Percentiles rank a stretch among this genome's conserved stretches.
Conservation (phyloP, 2,797 vertebrate species). For the Margarornis squamiger region DNA sequence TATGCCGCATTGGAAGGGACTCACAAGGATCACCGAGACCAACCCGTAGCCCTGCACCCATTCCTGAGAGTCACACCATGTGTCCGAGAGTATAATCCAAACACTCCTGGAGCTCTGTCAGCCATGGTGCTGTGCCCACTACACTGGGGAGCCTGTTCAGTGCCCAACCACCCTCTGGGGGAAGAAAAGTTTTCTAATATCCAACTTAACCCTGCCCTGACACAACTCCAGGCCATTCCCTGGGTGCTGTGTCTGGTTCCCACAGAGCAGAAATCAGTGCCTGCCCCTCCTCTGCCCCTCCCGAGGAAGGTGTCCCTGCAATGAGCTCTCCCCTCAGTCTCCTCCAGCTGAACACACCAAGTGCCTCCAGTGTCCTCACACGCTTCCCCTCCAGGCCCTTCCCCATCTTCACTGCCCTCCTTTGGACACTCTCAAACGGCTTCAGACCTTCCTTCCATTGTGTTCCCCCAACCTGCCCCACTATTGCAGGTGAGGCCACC, state of each 20-base stretch:
- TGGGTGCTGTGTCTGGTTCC: background rate
- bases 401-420: background rate
- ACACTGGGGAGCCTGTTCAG: background rate
- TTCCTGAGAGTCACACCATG: background rate
- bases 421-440: background rate
- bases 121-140: background rate
- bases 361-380: background rate
- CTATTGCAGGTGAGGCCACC: background rate
- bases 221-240: background rate
- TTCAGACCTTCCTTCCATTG: background rate
- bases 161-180: background rate
- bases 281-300: background rate
- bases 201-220: background rate
- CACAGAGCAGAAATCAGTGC: background rate
- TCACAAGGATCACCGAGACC: background rate
- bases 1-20: background rate
- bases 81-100: background rate
- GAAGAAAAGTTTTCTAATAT: background rate
- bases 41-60: background rate
- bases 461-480: background rate
- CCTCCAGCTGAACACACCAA: background rate
- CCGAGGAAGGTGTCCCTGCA: background rate
- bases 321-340: background rate
- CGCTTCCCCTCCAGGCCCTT: background rate
- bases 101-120: background rate